A percentile compares a stretch with the other conserved stretches of the same genome.
Evolutionary conservation across 64 coral and sea anemone genomes (phyloP).

Genomic region (Acropora yongei): DNA sequence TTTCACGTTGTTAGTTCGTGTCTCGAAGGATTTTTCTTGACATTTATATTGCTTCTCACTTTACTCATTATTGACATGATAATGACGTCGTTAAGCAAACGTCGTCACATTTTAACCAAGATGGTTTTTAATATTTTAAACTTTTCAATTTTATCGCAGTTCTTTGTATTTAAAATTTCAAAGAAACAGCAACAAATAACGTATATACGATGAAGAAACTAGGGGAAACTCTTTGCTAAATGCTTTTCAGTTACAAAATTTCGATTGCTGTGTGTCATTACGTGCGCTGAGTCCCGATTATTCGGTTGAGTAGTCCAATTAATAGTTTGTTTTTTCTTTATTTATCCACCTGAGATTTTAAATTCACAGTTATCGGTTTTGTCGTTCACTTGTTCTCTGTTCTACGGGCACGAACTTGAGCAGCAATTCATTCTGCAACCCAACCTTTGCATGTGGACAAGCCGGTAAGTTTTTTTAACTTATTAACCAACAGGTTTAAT

Average conservation of each 20-base stretch:
- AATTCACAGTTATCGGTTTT: background rate
- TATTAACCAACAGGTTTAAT: background rate
- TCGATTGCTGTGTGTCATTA: background rate
- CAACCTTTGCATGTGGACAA: background rate
- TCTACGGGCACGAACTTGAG: background rate
- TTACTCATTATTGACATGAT: too few species aligned
- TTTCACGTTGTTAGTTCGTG: too few species aligned
- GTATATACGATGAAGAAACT: background rate
- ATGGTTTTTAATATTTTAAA: too few species aligned
- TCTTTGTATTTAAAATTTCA: background rate
- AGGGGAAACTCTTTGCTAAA: background rate
- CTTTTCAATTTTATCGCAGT: too few species aligned
- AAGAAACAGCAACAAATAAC: background rate
- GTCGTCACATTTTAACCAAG: too few species aligned
- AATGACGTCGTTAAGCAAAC: too few species aligned
- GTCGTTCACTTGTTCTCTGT: background rate
- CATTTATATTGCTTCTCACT: too few species aligned
- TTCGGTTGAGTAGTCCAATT: background rate
- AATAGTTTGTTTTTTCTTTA: background rate
- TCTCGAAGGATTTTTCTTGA: too few species aligned
- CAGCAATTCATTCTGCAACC: background rate
- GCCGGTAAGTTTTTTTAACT: constrained; percentile 13
- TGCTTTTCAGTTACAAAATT: background rate
- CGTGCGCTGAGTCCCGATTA: background rate
- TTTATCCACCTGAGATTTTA: background rate